A percentile compares a stretch with the other conserved stretches of the same genome.
Evolutionary conservation across 2,797 vertebrate genomes (phyloP).

Genomic region (Limosa lapponica): DNA sequence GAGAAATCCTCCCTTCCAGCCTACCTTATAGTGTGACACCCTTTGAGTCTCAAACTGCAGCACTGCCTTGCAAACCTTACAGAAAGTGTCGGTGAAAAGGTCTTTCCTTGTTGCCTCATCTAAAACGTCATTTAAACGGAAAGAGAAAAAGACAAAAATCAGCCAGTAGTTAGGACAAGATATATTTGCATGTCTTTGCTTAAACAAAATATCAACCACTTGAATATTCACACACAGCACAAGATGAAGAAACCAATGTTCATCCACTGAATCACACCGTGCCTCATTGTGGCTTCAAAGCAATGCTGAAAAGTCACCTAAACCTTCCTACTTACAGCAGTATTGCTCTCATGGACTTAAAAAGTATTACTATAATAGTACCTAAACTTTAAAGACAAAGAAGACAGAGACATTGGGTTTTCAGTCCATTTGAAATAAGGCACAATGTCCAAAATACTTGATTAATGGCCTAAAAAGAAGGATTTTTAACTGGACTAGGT

Average conservation of each 20-base stretch:
- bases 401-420: background rate
- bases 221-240: background rate
- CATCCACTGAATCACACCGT: background rate
- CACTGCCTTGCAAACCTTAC: slow-evolving; percentile 85
- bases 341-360: background rate
- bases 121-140: slow-evolving; percentile 47
- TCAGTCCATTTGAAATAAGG: background rate
- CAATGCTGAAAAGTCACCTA: background rate
- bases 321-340: background rate
- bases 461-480: background rate
- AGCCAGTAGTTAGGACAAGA: background rate
- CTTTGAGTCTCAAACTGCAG: slow-evolving; percentile 86
- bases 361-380: background rate
- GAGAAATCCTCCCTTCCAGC: background rate
- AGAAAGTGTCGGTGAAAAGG: slow-evolving; percentile 85
- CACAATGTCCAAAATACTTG: background rate
- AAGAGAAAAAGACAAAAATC: background rate
- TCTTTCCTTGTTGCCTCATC: slow-evolving; percentile 61
- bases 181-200: background rate
- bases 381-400: background rate
- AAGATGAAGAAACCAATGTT: background rate
- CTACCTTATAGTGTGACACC: slow-evolving; percentile 88
- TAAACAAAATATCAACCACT: background rate
- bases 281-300: background rate
- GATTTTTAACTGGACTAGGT: background rate